A percentile compares a stretch with the other conserved stretches of the same genome.
These are phyloP conservation scores for Sardinella longiceps DNA, from an alignment of 2,797 vertebrate genomes.

Conservation along the genomic window DNA sequence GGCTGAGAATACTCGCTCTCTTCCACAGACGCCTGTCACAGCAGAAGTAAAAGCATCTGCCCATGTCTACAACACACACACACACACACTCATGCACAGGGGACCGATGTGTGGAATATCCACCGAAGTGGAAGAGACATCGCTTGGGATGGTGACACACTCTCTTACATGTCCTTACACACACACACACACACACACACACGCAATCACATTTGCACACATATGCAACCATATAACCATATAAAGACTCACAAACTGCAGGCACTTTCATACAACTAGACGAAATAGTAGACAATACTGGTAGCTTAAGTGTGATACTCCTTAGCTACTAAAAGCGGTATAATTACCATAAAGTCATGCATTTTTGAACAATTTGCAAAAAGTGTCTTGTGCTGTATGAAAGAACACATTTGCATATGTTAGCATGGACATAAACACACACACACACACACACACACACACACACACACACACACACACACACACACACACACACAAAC, in stretches of 20 bases:
- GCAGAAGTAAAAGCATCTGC: not conserved
- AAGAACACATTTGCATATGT: not conserved
- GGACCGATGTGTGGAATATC: not conserved
- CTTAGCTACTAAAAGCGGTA: no score
- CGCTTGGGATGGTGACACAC: not conserved
- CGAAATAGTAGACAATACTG: not conserved
- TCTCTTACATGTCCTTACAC: not conserved
- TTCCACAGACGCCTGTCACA: not conserved
- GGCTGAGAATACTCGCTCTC: not conserved
- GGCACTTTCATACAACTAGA: not conserved
- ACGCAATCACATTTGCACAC: not conserved
- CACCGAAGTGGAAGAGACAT: conserved; percentile 14
- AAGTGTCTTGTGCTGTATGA: no score
- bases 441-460: no score
- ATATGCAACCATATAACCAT: no score
- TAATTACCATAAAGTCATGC: no score
- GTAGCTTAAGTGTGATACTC: no score
- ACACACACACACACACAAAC: not conserved
- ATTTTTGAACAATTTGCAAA: no score
- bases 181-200: not conserved
- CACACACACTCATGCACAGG: not conserved
- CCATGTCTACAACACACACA: not conserved
- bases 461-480: not conserved
- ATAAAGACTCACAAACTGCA: no score
- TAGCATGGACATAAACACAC: not conserved